A percentile compares a stretch with the other conserved stretches of the same genome.
Conservation (phyloP, 2,888 invertebrate species). For the Embidobia sp. region DNA sequence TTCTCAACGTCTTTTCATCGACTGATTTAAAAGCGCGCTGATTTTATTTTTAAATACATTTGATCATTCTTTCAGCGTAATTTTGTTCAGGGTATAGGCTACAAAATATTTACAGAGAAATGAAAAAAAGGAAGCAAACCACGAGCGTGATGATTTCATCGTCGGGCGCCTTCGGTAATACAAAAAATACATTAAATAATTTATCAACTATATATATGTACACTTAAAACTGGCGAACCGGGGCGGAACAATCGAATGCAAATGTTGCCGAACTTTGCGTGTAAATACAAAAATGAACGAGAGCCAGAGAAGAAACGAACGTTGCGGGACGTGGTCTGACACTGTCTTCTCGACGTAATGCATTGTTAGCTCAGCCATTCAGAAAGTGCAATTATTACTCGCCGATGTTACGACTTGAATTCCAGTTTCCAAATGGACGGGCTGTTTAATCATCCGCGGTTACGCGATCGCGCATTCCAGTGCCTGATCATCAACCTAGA, state of each 20-base stretch:
- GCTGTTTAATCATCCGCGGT: neutral
- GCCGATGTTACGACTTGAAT: conserved; percentile 16
- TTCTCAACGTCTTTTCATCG: too few relatives aligned
- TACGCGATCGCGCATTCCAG: conserved; percentile 11
- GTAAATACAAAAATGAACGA: neutral
- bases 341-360: neutral
- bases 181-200: conserved; percentile 23
- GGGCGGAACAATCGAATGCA: too few relatives aligned
- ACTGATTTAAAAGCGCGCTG: too few relatives aligned
- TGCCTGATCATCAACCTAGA: conserved; percentile 3
- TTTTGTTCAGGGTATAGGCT: too few relatives aligned
- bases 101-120: too few relatives aligned
- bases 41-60: too few relatives aligned
- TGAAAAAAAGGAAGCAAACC: too few relatives aligned
- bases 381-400: conserved; percentile 9
- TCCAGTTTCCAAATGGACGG: conserved; percentile 8
- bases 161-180: conserved; percentile 27
- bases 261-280: too few relatives aligned
- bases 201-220: conserved; percentile 47
- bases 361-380: conserved; percentile 26
- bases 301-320: neutral
- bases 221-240: conserved; percentile 25
- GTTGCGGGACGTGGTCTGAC: neutral
- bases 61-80: too few relatives aligned
- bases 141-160: too few relatives aligned